These are phyloP conservation scores for Henricia sp. DNA, from an alignment of 53 echinoderm and acorn worm species.

Conservation along the genomic window DNA sequence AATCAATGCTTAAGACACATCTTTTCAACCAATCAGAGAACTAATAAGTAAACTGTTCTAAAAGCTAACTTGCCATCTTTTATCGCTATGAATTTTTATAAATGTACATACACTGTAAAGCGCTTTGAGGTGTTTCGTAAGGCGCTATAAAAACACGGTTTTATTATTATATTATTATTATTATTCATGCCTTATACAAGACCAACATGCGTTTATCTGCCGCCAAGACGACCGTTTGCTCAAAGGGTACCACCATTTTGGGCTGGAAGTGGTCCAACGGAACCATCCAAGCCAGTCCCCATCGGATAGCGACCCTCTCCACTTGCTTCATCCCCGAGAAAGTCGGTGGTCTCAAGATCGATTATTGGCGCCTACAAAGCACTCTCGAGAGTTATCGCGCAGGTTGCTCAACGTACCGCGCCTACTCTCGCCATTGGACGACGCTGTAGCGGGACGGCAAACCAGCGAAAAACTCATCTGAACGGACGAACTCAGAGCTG, in stretches of 20 bases:
- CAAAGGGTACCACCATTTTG: constrained; percentile 54
- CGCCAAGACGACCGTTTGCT: constrained; percentile 63
- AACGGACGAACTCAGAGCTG: constrained; percentile 1
- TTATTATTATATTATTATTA: no score
- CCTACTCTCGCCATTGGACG: constrained; percentile 63
- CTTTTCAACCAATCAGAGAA: no score
- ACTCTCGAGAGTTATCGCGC: constrained; percentile 27
- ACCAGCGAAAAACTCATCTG: not conserved
- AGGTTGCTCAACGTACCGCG: constrained; percentile 46
- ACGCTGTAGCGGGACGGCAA: constrained; percentile 47
- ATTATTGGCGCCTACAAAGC: constrained; percentile 70
- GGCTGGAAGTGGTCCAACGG: constrained; percentile 70
- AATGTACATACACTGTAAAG: no score
- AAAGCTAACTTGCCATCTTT: no score
- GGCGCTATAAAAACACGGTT: no score
- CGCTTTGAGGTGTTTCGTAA: no score
- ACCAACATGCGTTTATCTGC: constrained; percentile 53
- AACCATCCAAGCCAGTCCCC: constrained; percentile 59
- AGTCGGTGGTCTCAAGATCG: constrained; percentile 52
- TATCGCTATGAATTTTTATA: no score
- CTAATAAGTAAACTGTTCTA: no score
- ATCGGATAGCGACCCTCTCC: constrained; percentile 62
- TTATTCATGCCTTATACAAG: constrained; percentile 22
- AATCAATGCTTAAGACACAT: no score
- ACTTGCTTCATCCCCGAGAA: constrained; percentile 29